Conservation (phyloP, 2,113 vertebrate genomes). For the Crotalus horridus region DNA sequence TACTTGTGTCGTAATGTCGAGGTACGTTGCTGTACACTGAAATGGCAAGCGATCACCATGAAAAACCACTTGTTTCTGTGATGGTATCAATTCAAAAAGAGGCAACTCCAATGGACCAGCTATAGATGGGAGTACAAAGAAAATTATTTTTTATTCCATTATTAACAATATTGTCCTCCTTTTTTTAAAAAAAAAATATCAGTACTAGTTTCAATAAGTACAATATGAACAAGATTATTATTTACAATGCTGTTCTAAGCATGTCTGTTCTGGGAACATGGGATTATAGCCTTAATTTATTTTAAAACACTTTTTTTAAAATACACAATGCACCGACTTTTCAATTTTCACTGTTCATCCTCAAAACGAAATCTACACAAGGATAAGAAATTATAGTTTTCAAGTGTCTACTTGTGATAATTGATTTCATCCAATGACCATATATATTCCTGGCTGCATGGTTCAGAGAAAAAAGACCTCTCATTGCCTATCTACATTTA, state of each 20-base stretch:
- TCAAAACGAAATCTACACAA: not conserved
- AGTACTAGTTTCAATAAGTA: not conserved
- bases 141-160: not conserved
- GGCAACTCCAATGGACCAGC: slow-evolving; percentile 84
- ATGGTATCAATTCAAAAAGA: slow-evolving; percentile 88
- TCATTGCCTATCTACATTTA: not conserved
- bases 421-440: not conserved
- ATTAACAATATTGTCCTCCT: not conserved
- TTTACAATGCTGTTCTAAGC: not conserved
- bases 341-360: not conserved
- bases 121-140: slow-evolving; percentile 50
- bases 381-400: not conserved
- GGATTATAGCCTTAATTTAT: not conserved
- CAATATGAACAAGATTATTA: not conserved
- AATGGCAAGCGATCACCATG: slow-evolving; percentile 84
- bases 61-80: slow-evolving; percentile 87
- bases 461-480: not conserved
- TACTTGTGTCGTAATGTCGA: slow-evolving; percentile 74
- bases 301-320: not conserved
- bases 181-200: not conserved
- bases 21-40: slow-evolving; percentile 83
- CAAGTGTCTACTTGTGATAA: not conserved
- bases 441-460: not conserved
- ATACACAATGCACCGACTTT: not conserved
- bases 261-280: not conserved